Evolutionary conservation across 2,797 vertebrate genomes (phyloP).

Genomic region (Sebastes wilsoni): DNA sequence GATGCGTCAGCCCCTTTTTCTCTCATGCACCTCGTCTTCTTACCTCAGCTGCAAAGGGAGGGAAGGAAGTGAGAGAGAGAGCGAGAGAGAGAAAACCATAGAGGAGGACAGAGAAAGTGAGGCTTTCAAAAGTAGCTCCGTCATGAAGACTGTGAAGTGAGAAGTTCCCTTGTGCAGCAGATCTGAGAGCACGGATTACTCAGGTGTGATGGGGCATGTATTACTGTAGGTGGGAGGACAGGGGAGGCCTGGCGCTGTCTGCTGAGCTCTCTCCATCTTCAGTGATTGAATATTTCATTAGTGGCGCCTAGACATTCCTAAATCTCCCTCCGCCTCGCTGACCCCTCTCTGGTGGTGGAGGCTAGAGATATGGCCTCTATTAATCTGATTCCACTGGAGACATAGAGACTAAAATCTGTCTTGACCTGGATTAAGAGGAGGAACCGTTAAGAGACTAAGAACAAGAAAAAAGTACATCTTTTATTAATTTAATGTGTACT

Average conservation of each 20-base stretch:
- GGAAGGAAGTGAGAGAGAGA: constrained; percentile 28
- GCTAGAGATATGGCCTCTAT: constrained; percentile 70
- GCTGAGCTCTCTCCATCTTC: constrained; percentile 41
- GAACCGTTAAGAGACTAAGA: background rate
- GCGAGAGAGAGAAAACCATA: constrained; percentile 7
- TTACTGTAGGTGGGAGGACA: constrained; percentile 53
- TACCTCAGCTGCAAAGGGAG: constrained; percentile 52
- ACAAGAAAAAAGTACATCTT: background rate
- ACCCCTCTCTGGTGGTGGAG: constrained; percentile 63
- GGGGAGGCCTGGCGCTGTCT: constrained; percentile 37
- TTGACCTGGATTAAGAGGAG: constrained; percentile 7
- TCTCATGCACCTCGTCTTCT: constrained; percentile 44
- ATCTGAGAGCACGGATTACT: constrained; percentile 37
- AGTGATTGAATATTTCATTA: constrained; percentile 68
- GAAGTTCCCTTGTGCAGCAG: constrained; percentile 9
- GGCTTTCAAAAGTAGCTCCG: constrained; percentile 41
- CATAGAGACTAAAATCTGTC: constrained; percentile 60
- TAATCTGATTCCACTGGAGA: constrained; percentile 74
- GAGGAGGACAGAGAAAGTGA: constrained; percentile 29
- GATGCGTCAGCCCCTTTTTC: constrained; percentile 59
- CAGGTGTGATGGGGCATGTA: constrained; percentile 52
- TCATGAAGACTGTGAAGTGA: constrained; percentile 40
- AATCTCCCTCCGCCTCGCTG: constrained; percentile 50
- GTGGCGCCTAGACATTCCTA: constrained; percentile 63
- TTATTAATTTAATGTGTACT: constrained; percentile 1